phyloP scores from a whole-genome alignment of 2,113 vertebrate genomes.

The Grus americana region DNA sequence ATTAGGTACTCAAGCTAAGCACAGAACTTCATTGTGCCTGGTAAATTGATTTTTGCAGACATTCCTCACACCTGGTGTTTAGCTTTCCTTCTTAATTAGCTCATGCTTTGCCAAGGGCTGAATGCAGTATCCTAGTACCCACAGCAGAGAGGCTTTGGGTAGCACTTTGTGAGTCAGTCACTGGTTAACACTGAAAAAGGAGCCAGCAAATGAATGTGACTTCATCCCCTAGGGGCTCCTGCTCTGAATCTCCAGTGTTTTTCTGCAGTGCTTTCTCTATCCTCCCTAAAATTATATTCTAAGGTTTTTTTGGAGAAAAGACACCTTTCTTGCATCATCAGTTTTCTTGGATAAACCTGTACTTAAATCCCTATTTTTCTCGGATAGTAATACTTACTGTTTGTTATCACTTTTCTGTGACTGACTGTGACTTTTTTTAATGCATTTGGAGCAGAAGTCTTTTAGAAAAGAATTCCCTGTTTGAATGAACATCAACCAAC shows the following conservation, averaged over 20 bases:
- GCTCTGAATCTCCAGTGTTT: not conserved
- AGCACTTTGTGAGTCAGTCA: not conserved
- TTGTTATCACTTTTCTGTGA: not conserved
- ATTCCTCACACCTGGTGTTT: not conserved
- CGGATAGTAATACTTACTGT: not conserved
- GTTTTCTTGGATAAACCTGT: not conserved
- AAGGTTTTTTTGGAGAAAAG: not conserved
- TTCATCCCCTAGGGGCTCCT: not conserved
- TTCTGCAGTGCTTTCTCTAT: not conserved
- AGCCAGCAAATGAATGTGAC: not conserved
- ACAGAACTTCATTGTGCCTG: not conserved
- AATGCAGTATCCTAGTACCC: not conserved
- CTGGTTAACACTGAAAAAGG: not conserved
- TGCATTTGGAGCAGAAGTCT: not conserved
- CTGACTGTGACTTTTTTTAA: not conserved
- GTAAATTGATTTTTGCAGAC: not conserved
- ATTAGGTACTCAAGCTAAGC: not conserved
- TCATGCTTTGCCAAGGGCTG: not conserved
- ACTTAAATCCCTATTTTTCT: not conserved
- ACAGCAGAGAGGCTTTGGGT: not conserved
- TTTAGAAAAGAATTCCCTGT: not conserved
- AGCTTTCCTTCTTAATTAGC: not conserved
- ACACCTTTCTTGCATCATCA: not conserved
- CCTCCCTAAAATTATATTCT: not conserved
- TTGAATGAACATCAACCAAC: not conserved